Percentiles rank a stretch among this genome's conserved stretches.
Evolutionary conservation across 2,797 vertebrate genomes (phyloP).

Genomic region (Gymnodraco acuticeps): DNA sequence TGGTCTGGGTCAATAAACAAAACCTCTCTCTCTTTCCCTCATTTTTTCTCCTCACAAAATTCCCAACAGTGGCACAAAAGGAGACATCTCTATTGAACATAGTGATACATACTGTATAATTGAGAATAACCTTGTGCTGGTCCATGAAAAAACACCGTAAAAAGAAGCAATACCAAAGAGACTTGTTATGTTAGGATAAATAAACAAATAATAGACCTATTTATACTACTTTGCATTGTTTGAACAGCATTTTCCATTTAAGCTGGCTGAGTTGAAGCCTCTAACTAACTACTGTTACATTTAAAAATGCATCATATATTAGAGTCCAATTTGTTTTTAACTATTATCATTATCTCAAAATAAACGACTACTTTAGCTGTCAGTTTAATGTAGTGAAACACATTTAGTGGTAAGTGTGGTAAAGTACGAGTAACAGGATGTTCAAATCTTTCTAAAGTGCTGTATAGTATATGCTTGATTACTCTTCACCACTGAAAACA

Average conservation of each 20-base stretch:
- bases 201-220: too few relatives aligned
- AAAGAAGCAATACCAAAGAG: neutral
- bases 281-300: neutral
- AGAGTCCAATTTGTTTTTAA: neutral
- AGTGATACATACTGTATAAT: neutral
- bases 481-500: conserved; percentile 8
- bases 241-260: neutral
- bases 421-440: neutral
- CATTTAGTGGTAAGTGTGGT: too few relatives aligned
- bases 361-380: neutral
- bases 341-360: neutral
- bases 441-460: neutral
- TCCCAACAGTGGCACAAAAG: conserved; percentile 20
- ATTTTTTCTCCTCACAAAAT: conserved; percentile 14
- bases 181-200: too few relatives aligned
- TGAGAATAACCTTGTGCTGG: neutral
- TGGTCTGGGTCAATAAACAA: conserved; percentile 41
- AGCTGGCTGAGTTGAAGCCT: neutral
- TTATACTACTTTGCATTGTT: neutral
- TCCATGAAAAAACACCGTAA: neutral
- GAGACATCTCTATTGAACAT: conserved; percentile 16
- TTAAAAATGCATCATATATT: neutral
- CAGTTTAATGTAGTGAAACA: neutral
- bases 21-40: conserved; percentile 24
- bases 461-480: neutral